These are phyloP conservation scores for Drosophila ustulata DNA, from an alignment of 2,888 invertebrate species.

Conservation along the genomic window DNA sequence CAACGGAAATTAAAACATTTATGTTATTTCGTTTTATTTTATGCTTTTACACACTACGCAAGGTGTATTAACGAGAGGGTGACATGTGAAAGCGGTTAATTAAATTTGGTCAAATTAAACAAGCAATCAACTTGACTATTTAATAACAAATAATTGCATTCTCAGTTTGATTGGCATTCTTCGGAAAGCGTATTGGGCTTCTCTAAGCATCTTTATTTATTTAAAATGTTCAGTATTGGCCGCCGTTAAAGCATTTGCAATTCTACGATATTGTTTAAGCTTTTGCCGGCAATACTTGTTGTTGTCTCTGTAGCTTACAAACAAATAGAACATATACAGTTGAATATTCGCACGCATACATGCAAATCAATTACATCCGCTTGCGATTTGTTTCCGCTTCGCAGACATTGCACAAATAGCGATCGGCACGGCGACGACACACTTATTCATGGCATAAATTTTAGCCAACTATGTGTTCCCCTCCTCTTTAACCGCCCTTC, in stretches of 20 bases:
- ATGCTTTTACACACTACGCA: too few species aligned
- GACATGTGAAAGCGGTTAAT: background rate
- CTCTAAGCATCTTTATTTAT: background rate
- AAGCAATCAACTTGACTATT: background rate
- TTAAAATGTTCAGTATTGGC: background rate
- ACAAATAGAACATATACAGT: background rate
- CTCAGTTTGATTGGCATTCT: too few species aligned
- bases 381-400: slow-evolving; percentile 71
- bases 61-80: background rate
- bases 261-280: too few species aligned
- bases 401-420: slow-evolving; percentile 45
- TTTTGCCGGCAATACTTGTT: too few species aligned
- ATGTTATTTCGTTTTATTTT: background rate
- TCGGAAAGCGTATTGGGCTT: background rate
- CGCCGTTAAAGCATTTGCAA: background rate
- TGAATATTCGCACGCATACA: slow-evolving; percentile 27
- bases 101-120: background rate
- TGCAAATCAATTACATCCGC: slow-evolving; percentile 70
- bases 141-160: background rate
- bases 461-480: slow-evolving; percentile 1
- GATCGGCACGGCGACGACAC: slow-evolving; percentile 34
- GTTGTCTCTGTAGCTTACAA: background rate
- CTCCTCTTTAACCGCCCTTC: background rate
- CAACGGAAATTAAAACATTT: background rate
- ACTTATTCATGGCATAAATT: slow-evolving; percentile 4